Base-by-base conservation (phyloP, 2,797 vertebrate species). In the Lacerta agilis region DNA sequence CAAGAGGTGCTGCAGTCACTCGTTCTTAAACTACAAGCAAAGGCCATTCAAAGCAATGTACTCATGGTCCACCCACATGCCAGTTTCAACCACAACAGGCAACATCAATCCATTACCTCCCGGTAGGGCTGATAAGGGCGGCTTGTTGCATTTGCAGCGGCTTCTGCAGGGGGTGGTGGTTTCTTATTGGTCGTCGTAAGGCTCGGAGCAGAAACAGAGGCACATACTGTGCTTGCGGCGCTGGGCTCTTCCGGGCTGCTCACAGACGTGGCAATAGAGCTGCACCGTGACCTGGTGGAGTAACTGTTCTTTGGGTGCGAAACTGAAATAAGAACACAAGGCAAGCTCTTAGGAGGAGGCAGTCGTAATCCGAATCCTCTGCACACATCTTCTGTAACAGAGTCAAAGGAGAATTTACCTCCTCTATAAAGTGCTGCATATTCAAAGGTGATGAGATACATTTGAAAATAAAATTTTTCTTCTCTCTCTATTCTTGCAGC, bases 301-400 rank as follows among this genome's bases (percentile, higher is more conserved):
- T 99, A 99, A 88, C 97, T 98, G 38, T 98, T 99, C 93, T 98
- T 98, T 41, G 98, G 98, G 87, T 99, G 98, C 90, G 98, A 98
- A 89, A 99, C 98, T 99, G 95, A 77, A 76, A 96, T 10, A 78
- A 79, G 94, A 94, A 92, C 4, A 81, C 0, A 82, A 29, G 15
- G 11, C 38, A 83, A 45, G 10, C 33, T 23, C 67, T 36, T 69
- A 38, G 29, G 27, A 33, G 23, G 66, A 43, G 38, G 15, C 29
- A 20, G 17, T 6, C 29, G 55, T 75, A 75, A 43, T 38, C 1
- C 20, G 49, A 29, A 29, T 6, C 17, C n/a, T 72, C 71, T 73
- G 45, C 3, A 38, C 15, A 23, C n/a, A 55, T 55, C 75, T 55
- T 88, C 27, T 76, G n/a, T 29, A 77, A 23, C 5, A 29, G 7